phyloP scores from a whole-genome alignment of 92 coral and sea anemone species.

The Heliopora coerulea region DNA sequence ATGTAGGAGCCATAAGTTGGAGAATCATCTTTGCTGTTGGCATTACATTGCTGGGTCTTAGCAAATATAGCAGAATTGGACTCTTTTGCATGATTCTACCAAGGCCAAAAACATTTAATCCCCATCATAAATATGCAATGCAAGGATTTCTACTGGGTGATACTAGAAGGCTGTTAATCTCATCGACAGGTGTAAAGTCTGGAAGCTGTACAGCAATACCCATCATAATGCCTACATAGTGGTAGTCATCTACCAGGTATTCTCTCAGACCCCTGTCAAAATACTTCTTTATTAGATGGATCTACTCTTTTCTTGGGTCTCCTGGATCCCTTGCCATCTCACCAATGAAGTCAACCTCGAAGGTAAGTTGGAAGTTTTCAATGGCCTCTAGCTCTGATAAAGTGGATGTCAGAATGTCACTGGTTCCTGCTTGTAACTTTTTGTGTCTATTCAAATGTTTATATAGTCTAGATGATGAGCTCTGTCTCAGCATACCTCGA shows the following conservation, averaged over 20 bases:
- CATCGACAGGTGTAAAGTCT: conserved; percentile 46
- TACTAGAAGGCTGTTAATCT: conserved; percentile 40
- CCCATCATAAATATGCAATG: conserved; percentile 49
- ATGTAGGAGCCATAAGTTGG: conserved; percentile 44
- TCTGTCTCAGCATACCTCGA: conserved; percentile 43
- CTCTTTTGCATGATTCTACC: conserved; percentile 28
- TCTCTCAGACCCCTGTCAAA: conserved; percentile 28
- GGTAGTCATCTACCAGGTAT: conserved; percentile 30
- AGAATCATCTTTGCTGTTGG: conserved; percentile 53
- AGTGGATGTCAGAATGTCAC: conserved; percentile 41
- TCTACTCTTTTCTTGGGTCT: conserved; percentile 48
- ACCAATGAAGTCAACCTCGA: conserved; percentile 64
- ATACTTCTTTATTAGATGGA: conserved; percentile 21
- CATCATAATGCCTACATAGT: conserved; percentile 39
- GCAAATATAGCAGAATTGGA: conserved; percentile 55
- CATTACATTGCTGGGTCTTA: conserved; percentile 43
- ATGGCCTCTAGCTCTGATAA: conserved; percentile 44
- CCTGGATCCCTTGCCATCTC: conserved; percentile 59
- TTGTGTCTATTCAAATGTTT: conserved; percentile 50
- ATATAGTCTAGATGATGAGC: conserved; percentile 51
- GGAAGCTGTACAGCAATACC: conserved; percentile 55
- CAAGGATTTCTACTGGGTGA: conserved; percentile 32
- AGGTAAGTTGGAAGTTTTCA: conserved; percentile 39
- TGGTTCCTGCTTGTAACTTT: conserved; percentile 48
- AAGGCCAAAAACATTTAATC: conserved; percentile 58